Base-by-base conservation (phyloP, 2,113 vertebrate genomes). In the Globicephala melas region DNA sequence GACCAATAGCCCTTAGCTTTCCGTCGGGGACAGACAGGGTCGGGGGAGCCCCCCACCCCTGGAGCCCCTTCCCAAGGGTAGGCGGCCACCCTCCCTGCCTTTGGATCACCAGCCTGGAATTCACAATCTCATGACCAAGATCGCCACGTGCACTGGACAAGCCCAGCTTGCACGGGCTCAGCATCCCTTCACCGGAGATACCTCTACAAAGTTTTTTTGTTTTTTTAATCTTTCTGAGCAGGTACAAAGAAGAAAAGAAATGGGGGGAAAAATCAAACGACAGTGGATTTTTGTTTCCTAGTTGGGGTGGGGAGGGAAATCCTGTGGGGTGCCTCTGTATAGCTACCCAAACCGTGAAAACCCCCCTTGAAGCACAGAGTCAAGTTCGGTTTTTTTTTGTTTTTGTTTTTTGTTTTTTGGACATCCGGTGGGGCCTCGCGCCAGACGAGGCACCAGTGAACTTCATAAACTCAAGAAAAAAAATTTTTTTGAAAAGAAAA, bases 1-100 rank as follows among this genome's bases (percentile, higher is more conserved):
- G 97, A 97, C 97, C 96, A 97, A 36, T 85, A 94, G 97, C 88
- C 97, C 96, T 98, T 97, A 97, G 94, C 98, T 98, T 97, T 96
- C 95, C 8, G 83, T 77, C 25, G 10, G 79, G 94, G 91, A 58
- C 93, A 53, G 53, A 65, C 67, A 38, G 96, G 96, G 83, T 44
- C 9, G 9, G 80, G 96, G 96, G 67, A 58, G 62, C 41, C 76
- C 60, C 26, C 81, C 53, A 8, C 18, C 89, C 86, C 77, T 44
- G 7, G 6, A 23, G n/a, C 68, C 87, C 94, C 63, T 85, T 58
- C 85, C 92, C 96, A 26, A 88, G 92, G 89, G 95, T 96, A 95
- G 97, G 94, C 89, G 31, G 95, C 58, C 94, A 33, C 3, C 53
- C 53, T 86, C 89, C 86, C 97, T 96, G 94, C 86, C 97, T 82